phyloP scores from a whole-genome alignment of 2,888 invertebrate genomes.

The Oxyteleia sp. region DNA sequence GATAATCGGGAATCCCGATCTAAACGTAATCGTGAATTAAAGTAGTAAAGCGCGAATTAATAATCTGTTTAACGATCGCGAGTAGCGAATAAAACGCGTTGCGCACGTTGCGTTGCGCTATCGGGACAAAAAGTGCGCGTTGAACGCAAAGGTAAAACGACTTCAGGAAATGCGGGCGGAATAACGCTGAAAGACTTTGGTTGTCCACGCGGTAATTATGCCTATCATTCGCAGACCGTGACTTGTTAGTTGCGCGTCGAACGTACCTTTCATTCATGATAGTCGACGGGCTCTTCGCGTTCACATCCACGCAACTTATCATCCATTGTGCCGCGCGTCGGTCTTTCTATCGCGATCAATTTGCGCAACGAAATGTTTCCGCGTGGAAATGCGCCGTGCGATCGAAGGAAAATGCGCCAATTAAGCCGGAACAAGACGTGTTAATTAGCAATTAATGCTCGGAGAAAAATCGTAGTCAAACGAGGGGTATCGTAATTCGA shows the following conservation, averaged over 20 bases:
- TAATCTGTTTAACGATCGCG: conserved; percentile 51
- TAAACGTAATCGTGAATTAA: conserved; percentile 49
- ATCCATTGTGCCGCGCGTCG: conserved; percentile 66
- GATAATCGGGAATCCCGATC: conserved; percentile 8
- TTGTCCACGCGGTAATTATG: conserved; percentile 83
- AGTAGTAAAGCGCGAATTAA: conserved; percentile 50
- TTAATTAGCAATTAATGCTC: conserved; percentile 34
- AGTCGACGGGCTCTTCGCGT: conserved; percentile 72
- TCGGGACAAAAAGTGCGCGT: conserved; percentile 41
- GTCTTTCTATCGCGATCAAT: conserved; percentile 48
- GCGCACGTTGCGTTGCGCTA: conserved; percentile 39
- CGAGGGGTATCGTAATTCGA: too few relatives aligned
- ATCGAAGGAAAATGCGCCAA: conserved; percentile 33
- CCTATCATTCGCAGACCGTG: conserved; percentile 81
- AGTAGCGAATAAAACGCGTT: conserved; percentile 25
- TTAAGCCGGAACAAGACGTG: conserved; percentile 7
- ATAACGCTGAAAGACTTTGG: conserved; percentile 79
- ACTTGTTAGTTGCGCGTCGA: conserved; percentile 81
- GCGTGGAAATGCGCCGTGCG: conserved; percentile 10
- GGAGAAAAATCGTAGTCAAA: too few relatives aligned
- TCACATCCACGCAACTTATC: conserved; percentile 77
- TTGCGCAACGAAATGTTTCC: conserved; percentile 29
- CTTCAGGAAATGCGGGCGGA: conserved; percentile 76
- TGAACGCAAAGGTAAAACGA: conserved; percentile 71
- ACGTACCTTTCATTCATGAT: conserved; percentile 80